These are phyloP conservation scores for Benitochromis conjunctus DNA, from an alignment of 2,113 vertebrate species.

Conservation along the genomic window DNA sequence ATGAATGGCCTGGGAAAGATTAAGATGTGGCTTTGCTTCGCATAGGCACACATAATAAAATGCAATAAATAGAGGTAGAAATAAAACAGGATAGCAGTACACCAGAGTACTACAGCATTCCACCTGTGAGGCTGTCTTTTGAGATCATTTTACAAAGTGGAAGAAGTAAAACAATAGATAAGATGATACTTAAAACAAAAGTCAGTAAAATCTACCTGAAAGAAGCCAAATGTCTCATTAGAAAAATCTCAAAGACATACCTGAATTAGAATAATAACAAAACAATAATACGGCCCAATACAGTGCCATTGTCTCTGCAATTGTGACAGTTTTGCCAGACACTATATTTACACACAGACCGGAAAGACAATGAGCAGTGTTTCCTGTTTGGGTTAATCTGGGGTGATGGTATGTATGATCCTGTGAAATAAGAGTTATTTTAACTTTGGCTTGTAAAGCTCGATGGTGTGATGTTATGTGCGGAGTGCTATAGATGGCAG, in stretches of 20 bases:
- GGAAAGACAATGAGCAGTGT: background rate
- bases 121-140: background rate
- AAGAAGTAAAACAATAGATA: background rate
- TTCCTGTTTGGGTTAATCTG: background rate
- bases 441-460: background rate
- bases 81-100: too few species aligned
- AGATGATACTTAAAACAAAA: background rate
- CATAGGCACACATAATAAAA: too few species aligned
- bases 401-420: background rate
- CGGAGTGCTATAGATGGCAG: background rate
- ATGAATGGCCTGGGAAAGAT: too few species aligned
- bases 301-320: background rate
- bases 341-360: background rate
- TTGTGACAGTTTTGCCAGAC: background rate
- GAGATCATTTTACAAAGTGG: too few species aligned
- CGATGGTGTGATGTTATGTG: background rate
- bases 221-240: too few species aligned
- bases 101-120: background rate
- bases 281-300: background rate
- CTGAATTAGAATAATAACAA: background rate
- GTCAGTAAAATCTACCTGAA: too few species aligned
- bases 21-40: too few species aligned
- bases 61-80: too few species aligned
- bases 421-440: background rate
- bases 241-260: background rate